phyloP scores from a whole-genome alignment of 2,888 invertebrate species.

The Mythimna lalbum region DNA sequence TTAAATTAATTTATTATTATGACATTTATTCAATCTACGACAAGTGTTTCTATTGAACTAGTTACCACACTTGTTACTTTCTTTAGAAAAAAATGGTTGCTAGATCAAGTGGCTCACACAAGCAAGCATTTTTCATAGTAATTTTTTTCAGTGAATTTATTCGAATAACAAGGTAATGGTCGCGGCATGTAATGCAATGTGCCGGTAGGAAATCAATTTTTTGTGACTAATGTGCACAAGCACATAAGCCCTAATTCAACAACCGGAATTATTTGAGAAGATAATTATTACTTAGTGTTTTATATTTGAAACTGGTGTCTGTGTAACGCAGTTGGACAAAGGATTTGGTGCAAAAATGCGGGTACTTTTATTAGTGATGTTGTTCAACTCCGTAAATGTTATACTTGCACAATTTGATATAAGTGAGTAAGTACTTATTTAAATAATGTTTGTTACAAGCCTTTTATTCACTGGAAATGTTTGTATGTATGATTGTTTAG shows the following conservation, averaged over 20 bases:
- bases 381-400: slow-evolving; percentile 12
- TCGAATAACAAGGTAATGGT: slow-evolving; percentile 5
- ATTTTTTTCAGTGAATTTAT: slow-evolving; percentile 1
- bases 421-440: slow-evolving; percentile 41
- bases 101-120: not conserved
- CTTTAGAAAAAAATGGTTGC: not conserved
- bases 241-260: slow-evolving; percentile 8
- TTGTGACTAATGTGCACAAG: slow-evolving; percentile 47
- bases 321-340: slow-evolving; percentile 23
- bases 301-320: slow-evolving; percentile 35
- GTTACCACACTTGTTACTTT: not conserved
- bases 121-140: no score
- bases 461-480: no score
- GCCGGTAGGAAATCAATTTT: slow-evolving; percentile 44
- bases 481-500: no score
- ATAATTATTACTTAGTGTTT: slow-evolving; percentile 23
- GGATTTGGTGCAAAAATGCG: slow-evolving; percentile 35
- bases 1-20: not conserved
- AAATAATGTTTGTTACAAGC: not conserved
- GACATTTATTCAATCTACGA: not conserved
- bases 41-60: not conserved
- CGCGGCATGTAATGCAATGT: slow-evolving; percentile 19
- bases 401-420: slow-evolving; percentile 30
- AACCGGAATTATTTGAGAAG: slow-evolving; percentile 23
- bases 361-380: slow-evolving; percentile 16